phyloP scores from a whole-genome alignment of 2,888 invertebrate species.

The Brachypalpus laphriformis region DNA sequence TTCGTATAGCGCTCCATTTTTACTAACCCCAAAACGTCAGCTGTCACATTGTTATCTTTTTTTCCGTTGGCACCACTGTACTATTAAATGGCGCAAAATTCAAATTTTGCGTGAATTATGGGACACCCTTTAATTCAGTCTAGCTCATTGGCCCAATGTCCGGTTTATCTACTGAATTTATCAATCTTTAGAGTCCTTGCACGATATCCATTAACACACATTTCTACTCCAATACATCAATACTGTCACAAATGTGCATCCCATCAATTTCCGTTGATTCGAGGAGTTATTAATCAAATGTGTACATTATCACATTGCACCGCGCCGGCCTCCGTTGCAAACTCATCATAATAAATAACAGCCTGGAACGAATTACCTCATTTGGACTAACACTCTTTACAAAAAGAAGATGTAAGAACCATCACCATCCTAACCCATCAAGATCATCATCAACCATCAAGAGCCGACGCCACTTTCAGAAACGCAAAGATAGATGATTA shows the following conservation, averaged over 20 bases:
- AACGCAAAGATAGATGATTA: conserved; percentile 13
- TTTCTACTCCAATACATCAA: not conserved
- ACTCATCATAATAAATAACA: not conserved
- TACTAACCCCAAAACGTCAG: too few relatives aligned
- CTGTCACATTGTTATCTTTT: too few relatives aligned
- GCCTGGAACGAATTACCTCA: not conserved
- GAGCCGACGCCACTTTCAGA: conserved; percentile 31
- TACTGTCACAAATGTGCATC: too few relatives aligned
- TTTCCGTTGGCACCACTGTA: too few relatives aligned
- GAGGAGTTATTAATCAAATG: not conserved
- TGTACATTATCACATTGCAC: not conserved
- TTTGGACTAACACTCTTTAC: not conserved
- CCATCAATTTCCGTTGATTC: not conserved
- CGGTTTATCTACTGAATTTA: too few relatives aligned
- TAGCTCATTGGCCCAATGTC: too few relatives aligned
- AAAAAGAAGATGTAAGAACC: not conserved
- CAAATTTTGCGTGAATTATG: too few relatives aligned
- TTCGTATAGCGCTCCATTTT: too few relatives aligned
- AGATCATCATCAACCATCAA: not conserved
- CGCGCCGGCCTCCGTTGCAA: not conserved
- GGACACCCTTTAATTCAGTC: too few relatives aligned
- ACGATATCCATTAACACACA: not conserved
- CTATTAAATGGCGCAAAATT: too few relatives aligned
- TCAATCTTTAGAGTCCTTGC: too few relatives aligned
- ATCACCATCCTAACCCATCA: not conserved